A percentile compares a stretch with the other conserved stretches of the same genome.
Evolutionary conservation across 2,113 vertebrate genomes (phyloP).

Genomic region (Cynoglossus semilaevis): DNA sequence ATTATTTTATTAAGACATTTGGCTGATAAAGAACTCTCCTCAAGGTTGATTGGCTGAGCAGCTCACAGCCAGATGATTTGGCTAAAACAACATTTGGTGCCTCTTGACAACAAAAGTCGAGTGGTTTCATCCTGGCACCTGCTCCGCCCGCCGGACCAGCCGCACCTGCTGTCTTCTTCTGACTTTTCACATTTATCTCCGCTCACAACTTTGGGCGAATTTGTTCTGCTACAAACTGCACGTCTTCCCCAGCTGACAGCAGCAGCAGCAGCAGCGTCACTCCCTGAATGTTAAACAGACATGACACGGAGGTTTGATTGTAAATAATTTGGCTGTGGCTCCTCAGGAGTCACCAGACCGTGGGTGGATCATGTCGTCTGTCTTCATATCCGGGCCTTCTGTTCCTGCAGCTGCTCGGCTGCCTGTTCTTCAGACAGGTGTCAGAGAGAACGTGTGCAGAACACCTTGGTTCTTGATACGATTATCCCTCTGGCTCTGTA

Average conservation of each 20-base stretch:
- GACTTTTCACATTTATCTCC: constrained; percentile 34
- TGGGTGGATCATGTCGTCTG: constrained; percentile 55
- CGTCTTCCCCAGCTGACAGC: constrained; percentile 62
- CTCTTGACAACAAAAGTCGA: constrained; percentile 66
- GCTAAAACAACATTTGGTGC: constrained; percentile 52
- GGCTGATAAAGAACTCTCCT: constrained; percentile 18
- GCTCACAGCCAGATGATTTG: constrained; percentile 27
- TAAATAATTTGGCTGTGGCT: constrained; percentile 80
- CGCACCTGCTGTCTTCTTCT: constrained; percentile 59
- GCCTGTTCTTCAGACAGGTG: constrained; percentile 64
- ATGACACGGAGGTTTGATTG: constrained; percentile 72
- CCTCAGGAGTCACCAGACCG: constrained; percentile 66
- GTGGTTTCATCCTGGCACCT: constrained; percentile 47
- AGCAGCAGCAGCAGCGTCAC: constrained; percentile 29
- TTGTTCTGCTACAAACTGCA: constrained; percentile 20
- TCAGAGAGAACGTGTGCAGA: constrained; percentile 43
- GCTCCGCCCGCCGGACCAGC: constrained; percentile 29
- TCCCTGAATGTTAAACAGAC: constrained; percentile 73
- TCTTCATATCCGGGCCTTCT: constrained; percentile 69
- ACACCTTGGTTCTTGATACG: constrained; percentile 59
- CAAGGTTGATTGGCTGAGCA: constrained; percentile 37
- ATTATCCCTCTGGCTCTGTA: constrained; percentile 53
- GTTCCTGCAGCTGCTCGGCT: constrained; percentile 69
- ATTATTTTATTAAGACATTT: constrained; percentile 9
- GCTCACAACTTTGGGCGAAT: constrained; percentile 23